These are phyloP conservation scores for Raja brachyura DNA, from an alignment of 2,113 vertebrate species.

Conservation along the genomic window DNA sequence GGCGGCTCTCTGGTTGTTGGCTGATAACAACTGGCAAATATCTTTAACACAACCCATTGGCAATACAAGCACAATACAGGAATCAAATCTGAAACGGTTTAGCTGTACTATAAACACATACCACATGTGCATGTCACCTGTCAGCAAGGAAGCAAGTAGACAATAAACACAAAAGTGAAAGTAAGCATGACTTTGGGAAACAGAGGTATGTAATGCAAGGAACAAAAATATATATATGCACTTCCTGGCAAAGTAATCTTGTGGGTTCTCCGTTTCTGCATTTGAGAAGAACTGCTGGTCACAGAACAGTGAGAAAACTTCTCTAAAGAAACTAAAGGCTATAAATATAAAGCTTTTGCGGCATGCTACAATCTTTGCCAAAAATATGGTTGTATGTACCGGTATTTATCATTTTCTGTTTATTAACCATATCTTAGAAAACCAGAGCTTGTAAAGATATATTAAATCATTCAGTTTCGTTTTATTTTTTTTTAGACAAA, in stretches of 20 bases:
- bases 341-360: background rate
- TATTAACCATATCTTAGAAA: background rate
- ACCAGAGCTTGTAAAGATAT: no score
- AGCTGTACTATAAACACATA: background rate
- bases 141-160: background rate
- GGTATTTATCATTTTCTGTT: background rate
- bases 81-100: slow-evolving; percentile 19
- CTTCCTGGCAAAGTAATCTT: background rate
- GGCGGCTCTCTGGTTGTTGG: no score
- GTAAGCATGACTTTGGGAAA: background rate
- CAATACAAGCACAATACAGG: background rate
- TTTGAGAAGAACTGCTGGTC: no score
- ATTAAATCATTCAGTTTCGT: no score
- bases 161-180: background rate
- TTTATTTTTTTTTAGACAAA: no score
- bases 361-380: background rate
- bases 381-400: background rate
- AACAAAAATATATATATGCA: background rate
- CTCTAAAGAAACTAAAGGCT: background rate
- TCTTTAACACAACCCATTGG: no score
- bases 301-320: background rate
- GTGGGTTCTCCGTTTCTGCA: background rate
- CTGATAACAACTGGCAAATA: no score
- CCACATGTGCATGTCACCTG: background rate
- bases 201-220: background rate